Evolutionary conservation across 1,140 invertebrate genomes (phyloP), one percentile per base, ranked within the genome.

Genomic region (Triops cancriformis): DNA sequence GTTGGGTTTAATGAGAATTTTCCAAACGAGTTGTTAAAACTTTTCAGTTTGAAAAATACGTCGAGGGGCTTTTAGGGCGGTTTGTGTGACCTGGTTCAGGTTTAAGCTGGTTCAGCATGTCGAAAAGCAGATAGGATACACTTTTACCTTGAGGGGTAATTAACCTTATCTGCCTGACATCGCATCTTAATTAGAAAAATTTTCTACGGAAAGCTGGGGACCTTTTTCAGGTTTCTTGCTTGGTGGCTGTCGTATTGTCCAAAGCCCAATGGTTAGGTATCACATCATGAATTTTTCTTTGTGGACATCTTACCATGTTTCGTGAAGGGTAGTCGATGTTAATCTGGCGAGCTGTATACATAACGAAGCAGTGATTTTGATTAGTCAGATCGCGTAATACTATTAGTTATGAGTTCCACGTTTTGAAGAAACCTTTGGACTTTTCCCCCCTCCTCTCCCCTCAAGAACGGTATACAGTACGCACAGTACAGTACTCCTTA

Each of bases 101-200:
- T 64, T 64, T 23, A 64, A 23, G n/a, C 51, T 64, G 51, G 51
- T 64, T 64, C 51, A 64, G 51, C 6, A 64, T 64, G 51, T 64
- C 51, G 51, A 64, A 64, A 64, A 64, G 51, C 51, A 64, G 51
- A 64, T 64, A 64, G 18, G 23, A 64, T 18, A 23, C 18, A 12
- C n/a, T 64, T 37, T 37, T 64, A 64, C 51, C 14, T 64, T 18
- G 51, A 64, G 51, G 51, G 51, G 51, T 64, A 64, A 64, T 64
- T 64, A 64, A 64, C 51, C 23, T 64, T 64, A 64, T 64, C 51
- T 64, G 10, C 51, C 51, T 64, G 51, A 64, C 51, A 64, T 64
- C 51, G 51, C 51, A 64, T 64, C 51, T 64, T 64, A 64, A 64
- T 64, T 64, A 64, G 51, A 64, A 64, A 64, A 64, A 64, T 64